Conservation (phyloP, 2,113 vertebrate species). For the Xiphias gladius region DNA sequence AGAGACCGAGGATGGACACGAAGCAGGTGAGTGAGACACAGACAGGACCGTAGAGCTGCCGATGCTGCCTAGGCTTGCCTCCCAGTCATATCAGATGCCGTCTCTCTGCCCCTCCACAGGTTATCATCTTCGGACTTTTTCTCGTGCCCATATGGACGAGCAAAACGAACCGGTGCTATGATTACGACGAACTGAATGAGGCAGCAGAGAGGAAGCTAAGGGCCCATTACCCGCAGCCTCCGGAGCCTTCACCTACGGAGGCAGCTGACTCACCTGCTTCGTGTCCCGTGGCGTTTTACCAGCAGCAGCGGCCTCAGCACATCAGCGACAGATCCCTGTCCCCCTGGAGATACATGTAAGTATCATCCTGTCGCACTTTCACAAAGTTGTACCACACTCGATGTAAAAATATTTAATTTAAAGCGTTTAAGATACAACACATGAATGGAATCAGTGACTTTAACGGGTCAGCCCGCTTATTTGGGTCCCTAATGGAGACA, state of each 20-base stretch:
- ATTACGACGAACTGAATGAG: slow-evolving; percentile 2
- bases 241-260: rapidly evolving
- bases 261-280: rapidly evolving
- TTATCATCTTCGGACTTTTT: slow-evolving; percentile 35
- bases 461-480: no score
- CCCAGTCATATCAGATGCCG: background rate
- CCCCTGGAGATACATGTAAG: slow-evolving; percentile 87
- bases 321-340: slow-evolving; percentile 86
- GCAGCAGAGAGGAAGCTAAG: slow-evolving; percentile 33
- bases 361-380: background rate
- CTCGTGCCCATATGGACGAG: slow-evolving; percentile 3
- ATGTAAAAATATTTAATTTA: no score
- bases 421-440: no score
- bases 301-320: background rate
- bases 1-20: slow-evolving; percentile 40
- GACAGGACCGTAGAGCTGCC: background rate
- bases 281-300: slow-evolving; percentile 45
- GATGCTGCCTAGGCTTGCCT: background rate
- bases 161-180: slow-evolving; percentile 34
- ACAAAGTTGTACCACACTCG: no score
- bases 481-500: no score
- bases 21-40: slow-evolving; percentile 54
- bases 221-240: slow-evolving; percentile 1
- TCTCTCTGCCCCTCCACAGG: slow-evolving; percentile 39
- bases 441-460: no score